Conservation (phyloP, 2,797 vertebrate species). For the Sus cebifrons region DNA sequence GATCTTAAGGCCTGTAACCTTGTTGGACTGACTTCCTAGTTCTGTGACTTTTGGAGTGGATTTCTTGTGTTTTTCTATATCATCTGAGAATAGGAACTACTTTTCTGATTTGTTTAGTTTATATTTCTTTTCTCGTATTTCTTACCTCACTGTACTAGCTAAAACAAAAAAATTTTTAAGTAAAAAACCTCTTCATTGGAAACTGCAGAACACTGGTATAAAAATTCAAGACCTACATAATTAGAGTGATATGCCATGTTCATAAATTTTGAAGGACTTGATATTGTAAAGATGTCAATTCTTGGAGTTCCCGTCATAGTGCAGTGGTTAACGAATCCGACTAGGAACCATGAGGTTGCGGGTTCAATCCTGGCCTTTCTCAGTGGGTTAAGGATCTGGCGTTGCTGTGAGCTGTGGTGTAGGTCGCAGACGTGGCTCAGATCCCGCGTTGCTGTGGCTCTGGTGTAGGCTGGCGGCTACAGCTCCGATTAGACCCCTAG, state of each 20-base stretch:
- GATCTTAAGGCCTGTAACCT: background rate
- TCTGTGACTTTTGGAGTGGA: background rate
- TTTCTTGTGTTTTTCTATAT: background rate
- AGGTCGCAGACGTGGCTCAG: too few species aligned
- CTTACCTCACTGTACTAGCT: background rate
- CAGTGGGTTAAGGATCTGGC: too few species aligned
- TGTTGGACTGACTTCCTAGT: background rate
- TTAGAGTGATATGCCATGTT: background rate
- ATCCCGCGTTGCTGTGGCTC: too few species aligned
- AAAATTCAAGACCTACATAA: background rate
- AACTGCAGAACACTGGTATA: background rate
- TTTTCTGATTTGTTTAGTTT: background rate
- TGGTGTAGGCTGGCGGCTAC: too few species aligned
- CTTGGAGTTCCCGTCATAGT: background rate
- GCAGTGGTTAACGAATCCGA: too few species aligned
- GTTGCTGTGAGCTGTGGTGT: too few species aligned
- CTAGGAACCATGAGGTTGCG: too few species aligned
- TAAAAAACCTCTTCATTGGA: background rate
- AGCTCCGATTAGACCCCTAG: too few species aligned
- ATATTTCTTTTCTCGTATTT: background rate
- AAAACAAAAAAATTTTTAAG: background rate
- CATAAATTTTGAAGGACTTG: background rate
- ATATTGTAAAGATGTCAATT: background rate
- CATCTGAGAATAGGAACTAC: background rate
- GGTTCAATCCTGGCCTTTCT: too few species aligned